Percentiles rank a stretch among this genome's conserved stretches.
phyloP scores from a whole-genome alignment of 1,140 invertebrate genomes.

The Bactericera cockerelli region DNA sequence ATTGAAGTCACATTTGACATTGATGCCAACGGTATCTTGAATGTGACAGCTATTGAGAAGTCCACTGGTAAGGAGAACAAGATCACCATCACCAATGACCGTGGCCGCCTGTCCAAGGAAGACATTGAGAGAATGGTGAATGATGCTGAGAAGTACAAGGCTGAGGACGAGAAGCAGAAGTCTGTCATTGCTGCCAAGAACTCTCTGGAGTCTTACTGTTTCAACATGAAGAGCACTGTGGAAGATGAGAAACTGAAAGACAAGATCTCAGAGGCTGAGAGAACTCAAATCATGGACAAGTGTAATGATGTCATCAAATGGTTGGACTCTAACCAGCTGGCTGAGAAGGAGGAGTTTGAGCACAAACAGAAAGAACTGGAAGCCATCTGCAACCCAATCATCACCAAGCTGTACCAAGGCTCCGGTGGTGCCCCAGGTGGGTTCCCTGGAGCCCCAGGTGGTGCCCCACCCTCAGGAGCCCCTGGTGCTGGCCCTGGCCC shows the following conservation, averaged over 20 bases:
- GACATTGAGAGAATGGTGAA: too few species aligned
- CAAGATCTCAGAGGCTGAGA: slow-evolving; percentile 75
- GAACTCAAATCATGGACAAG: slow-evolving; percentile 72
- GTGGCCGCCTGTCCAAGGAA: slow-evolving; percentile 86
- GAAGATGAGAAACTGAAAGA: slow-evolving; percentile 79
- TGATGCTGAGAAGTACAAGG: slow-evolving; percentile 87
- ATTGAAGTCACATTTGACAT: too few species aligned
- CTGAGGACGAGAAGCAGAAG: slow-evolving; percentile 79
- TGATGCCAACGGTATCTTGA: slow-evolving; percentile 78
- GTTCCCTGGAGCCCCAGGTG: slow-evolving; percentile 34
- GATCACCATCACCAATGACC: slow-evolving; percentile 96
- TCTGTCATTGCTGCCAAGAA: slow-evolving; percentile 79
- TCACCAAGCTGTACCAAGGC: slow-evolving; percentile 66
- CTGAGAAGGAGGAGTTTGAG: slow-evolving; percentile 85
- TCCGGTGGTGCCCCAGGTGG: slow-evolving; percentile 46
- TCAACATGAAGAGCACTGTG: slow-evolving; percentile 90
- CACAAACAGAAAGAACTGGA: slow-evolving; percentile 84
- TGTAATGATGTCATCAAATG: slow-evolving; percentile 87
- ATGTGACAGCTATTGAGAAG: slow-evolving; percentile 76
- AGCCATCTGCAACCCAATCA: slow-evolving; percentile 67
- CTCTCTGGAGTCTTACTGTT: slow-evolving; percentile 84
- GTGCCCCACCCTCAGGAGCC: slow-evolving; percentile 31
- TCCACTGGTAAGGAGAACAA: slow-evolving; percentile 93
- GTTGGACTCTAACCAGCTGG: slow-evolving; percentile 84
- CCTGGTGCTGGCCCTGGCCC: slow-evolving; percentile 30